Evolutionary conservation across 2,888 invertebrate species (phyloP), one percentile per base, ranked within the genome.

Genomic region (Erebia palarica): DNA sequence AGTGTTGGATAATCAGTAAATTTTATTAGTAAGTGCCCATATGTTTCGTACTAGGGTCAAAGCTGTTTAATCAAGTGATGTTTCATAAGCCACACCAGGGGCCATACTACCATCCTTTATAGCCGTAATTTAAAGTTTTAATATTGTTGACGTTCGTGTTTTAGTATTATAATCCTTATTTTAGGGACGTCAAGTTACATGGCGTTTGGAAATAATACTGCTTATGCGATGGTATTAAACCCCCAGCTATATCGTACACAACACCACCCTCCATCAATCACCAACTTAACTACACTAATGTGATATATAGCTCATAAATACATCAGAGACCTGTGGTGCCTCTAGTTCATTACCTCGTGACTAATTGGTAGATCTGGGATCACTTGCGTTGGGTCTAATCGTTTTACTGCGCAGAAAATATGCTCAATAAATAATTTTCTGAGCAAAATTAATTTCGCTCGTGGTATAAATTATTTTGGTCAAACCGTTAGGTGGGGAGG

Each of bases 331-430:
- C 61, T 44, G 44, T 58, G 57, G 21, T 44, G 18, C 7, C 65
- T 57, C 66, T 16, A 57, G 11, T 36, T 18, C 55, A 47, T 61
- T 44, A 61, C 65, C 51, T 49, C 60, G 70, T 71, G 71, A 74
- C 76, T 76, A 76, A 76, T 74, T 76, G 74, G 71, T 70, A 65
- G 75, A 74, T 72, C 69, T 66, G 59, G 27, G 68, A 68, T 74
- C 60, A 49, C n/a, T 16, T 57, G 65, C 49, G 67, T 18, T 27
- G 59, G 27, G 58, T 55, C 21, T 71, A 75, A 73, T 75, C 71
- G 73, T 64, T 73, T 76, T 73, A 73, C 61, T 71, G 70, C 64
- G 47, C 66, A 49, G 67, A 67, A 70, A 70, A 65, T 58, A 59
- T 51, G 60, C 42, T 68, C 51, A 55, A 68, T 71, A 71, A 69